Evolutionary conservation across 2,113 vertebrate species (phyloP).

Genomic region (Mellivora capensis): DNA sequence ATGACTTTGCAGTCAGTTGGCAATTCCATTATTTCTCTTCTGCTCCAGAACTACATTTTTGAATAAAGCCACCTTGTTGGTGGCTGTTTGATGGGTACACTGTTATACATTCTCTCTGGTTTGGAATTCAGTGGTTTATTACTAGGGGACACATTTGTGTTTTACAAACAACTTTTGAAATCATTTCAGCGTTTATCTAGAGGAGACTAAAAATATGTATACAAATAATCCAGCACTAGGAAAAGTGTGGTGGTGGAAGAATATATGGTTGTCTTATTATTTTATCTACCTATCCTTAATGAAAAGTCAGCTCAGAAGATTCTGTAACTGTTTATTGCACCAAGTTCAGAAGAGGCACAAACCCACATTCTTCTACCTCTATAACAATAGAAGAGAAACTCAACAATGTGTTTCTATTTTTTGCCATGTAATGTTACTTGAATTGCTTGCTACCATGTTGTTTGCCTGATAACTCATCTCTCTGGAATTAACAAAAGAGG

Average conservation of each 20-base stretch:
- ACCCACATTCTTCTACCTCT: not conserved
- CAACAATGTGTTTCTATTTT: not conserved
- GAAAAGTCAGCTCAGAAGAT: not conserved
- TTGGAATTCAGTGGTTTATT: not conserved
- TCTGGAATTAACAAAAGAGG: not conserved
- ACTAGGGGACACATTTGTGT: not conserved
- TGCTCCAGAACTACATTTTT: not conserved
- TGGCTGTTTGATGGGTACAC: not conserved
- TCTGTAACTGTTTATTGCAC: not conserved
- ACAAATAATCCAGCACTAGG: not conserved
- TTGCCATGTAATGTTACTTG: not conserved
- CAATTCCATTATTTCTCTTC: not conserved
- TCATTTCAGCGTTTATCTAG: not conserved
- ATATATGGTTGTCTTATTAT: not conserved
- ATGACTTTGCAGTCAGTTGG: not conserved
- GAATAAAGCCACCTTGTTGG: not conserved
- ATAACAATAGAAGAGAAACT: not conserved
- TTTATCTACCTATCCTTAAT: not conserved
- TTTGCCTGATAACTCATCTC: not conserved
- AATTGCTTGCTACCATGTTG: not conserved
- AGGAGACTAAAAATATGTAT: not conserved
- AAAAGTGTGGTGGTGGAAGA: not conserved
- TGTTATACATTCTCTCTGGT: not conserved
- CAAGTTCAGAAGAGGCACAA: not conserved
- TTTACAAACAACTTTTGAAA: constrained; percentile 27